Evolutionary conservation across 1,140 invertebrate genomes (phyloP).

Genomic region (Zeugodacus cucurbitae): DNA sequence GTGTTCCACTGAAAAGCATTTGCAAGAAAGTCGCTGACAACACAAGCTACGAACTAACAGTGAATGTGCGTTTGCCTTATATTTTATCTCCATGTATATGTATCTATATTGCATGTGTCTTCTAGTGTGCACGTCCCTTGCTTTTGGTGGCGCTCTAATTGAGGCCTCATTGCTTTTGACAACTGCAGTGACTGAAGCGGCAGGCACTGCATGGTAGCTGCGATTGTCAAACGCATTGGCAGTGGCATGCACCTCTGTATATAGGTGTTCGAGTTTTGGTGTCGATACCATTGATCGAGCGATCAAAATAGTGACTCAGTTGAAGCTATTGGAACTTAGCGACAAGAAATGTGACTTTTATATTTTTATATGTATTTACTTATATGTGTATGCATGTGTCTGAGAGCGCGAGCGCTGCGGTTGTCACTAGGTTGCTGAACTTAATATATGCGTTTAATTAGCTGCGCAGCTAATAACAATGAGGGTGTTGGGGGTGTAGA

Average conservation of each 20-base stretch:
- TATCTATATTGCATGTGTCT: too few species aligned
- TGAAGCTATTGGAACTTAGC: neutral
- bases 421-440: neutral
- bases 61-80: neutral
- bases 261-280: neutral
- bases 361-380: too few species aligned
- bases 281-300: neutral
- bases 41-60: neutral
- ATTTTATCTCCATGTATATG: neutral
- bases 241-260: too few species aligned
- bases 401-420: neutral
- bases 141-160: neutral
- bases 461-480: neutral
- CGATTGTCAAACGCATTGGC: conserved; percentile 2
- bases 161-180: conserved; percentile 22
- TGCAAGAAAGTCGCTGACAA: neutral
- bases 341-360: neutral
- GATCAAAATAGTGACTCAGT: neutral
- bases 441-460: neutral
- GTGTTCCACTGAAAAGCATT: neutral
- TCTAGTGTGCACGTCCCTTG: neutral
- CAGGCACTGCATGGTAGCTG: neutral
- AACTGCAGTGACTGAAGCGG: conserved; percentile 19
- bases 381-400: neutral
- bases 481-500: neutral